Evolutionary conservation across 2,888 invertebrate genomes (phyloP).

Genomic region (Argyresthia goedartella): DNA sequence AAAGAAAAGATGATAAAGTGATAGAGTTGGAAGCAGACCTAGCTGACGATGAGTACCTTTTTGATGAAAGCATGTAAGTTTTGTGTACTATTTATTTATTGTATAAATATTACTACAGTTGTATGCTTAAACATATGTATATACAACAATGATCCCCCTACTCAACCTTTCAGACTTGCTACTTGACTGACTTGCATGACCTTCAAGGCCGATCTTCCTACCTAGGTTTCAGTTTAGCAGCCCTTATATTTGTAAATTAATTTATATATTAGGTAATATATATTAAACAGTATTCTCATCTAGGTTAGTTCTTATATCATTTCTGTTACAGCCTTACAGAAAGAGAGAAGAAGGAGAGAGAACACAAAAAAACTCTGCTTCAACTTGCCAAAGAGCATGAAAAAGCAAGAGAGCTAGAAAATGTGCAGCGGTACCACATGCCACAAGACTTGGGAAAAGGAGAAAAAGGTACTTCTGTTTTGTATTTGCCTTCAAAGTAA

Average conservation of each 20-base stretch:
- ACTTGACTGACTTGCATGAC: no score
- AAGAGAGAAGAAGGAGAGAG: constrained; percentile 85
- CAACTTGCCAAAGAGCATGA: constrained; percentile 96
- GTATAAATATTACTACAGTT: no score
- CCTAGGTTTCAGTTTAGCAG: no score
- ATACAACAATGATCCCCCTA: no score
- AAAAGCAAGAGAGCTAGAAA: constrained; percentile 91
- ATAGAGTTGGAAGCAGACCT: constrained; percentile 96
- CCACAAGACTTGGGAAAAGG: constrained; percentile 88
- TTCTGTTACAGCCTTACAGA: constrained; percentile 79
- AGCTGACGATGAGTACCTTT: constrained; percentile 95
- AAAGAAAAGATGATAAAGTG: constrained; percentile 96
- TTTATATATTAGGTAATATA: no score
- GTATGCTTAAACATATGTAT: no score
- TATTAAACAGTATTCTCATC: background rate
- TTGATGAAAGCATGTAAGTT: constrained; percentile 87
- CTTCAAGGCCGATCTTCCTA: no score
- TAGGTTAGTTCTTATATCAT: background rate
- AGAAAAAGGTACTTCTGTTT: constrained; percentile 57
- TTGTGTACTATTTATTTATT: background rate
- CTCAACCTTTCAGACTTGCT: no score
- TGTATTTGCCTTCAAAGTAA: no score
- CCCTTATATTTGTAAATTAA: no score
- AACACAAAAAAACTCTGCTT: constrained; percentile 92
- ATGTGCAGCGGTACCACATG: constrained; percentile 94